A percentile compares a stretch with the other conserved stretches of the same genome.
These are phyloP conservation scores for Stegostoma tigrinum DNA, from an alignment of 2,113 vertebrate species.

Conservation along the genomic window DNA sequence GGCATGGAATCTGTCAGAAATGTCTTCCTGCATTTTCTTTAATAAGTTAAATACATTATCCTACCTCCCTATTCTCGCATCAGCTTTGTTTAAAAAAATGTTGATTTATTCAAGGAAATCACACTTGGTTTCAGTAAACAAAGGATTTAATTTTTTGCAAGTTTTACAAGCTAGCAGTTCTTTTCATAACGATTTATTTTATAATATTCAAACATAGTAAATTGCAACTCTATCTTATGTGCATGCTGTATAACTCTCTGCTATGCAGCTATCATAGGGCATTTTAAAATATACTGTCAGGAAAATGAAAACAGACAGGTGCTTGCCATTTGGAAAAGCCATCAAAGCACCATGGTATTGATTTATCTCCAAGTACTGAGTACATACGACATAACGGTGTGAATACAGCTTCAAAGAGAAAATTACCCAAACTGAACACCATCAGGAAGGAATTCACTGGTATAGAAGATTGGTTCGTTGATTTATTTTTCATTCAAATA, in stretches of 20 bases:
- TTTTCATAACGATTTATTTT: conserved; percentile 31
- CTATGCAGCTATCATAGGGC: neutral
- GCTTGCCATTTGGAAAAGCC: conserved; percentile 15
- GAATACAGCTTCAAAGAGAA: neutral
- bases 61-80: no score
- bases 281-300: conserved; percentile 10
- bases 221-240: neutral
- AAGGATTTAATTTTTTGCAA: conserved; percentile 31
- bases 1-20: neutral
- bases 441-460: neutral
- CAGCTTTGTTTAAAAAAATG: neutral
- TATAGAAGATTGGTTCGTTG: conserved; percentile 1
- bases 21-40: neutral
- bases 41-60: neutral
- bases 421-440: neutral
- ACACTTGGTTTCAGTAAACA: conserved; percentile 20
- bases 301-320: neutral
- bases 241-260: conserved; percentile 12
- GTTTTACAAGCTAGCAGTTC: conserved; percentile 7
- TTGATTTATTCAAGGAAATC: conserved; percentile 1
- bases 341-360: neutral
- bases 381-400: neutral
- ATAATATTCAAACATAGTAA: conserved; percentile 30
- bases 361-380: conserved; percentile 6
- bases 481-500: conserved; percentile 16